Conservation (phyloP, 2,113 vertebrate species). For the Podiceps cristatus region DNA sequence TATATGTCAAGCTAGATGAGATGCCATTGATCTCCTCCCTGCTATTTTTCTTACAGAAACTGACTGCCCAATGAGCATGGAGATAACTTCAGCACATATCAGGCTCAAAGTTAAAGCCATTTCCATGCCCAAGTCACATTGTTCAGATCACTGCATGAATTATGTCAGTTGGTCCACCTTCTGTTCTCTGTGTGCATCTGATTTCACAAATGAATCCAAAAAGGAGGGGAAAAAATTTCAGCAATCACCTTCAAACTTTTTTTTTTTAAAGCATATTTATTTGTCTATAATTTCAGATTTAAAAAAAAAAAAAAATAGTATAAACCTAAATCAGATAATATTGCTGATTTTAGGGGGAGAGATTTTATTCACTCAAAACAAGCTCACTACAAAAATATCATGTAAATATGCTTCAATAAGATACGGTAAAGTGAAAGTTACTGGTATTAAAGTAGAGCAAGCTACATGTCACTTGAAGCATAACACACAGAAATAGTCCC, state of each 20-base stretch:
- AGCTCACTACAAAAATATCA: background rate
- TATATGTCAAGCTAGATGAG: background rate
- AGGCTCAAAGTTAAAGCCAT: background rate
- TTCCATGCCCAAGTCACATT: background rate
- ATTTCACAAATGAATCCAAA: background rate
- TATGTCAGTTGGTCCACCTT: background rate
- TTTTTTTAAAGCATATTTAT: background rate
- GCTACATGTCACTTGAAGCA: background rate
- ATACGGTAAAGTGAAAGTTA: background rate
- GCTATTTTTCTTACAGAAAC: background rate
- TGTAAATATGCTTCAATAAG: background rate
- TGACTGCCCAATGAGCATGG: background rate
- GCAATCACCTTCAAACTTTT: background rate
- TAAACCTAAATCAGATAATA: background rate
- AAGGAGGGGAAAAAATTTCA: background rate
- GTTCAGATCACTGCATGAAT: conserved; percentile 2
- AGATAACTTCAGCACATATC: background rate
- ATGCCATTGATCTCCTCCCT: conserved; percentile 27
- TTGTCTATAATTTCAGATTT: background rate
- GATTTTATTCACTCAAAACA: background rate
- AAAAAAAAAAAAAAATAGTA: background rate
- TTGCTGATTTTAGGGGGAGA: background rate
- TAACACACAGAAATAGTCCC: background rate
- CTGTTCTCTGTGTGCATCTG: background rate
- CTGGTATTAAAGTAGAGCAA: background rate